Percentiles rank a stretch among this genome's conserved stretches.
Evolutionary conservation across 2,888 invertebrate genomes (phyloP).

Genomic region (Caenorhabditis imperialis): DNA sequence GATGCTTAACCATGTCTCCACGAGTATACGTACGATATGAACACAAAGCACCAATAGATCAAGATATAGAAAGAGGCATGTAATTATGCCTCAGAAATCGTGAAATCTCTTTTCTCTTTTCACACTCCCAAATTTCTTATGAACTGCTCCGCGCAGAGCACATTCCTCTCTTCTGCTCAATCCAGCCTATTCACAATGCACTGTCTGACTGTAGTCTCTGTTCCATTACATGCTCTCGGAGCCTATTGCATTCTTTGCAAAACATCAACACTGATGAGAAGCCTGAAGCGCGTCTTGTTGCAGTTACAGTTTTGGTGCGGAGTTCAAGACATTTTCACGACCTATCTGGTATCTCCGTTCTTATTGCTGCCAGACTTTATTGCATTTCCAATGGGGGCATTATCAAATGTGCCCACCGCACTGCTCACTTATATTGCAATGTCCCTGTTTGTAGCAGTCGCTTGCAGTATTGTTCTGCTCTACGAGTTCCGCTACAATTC

Average conservation of each 20-base stretch:
- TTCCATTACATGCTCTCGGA: constrained; percentile 2
- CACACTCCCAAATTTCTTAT: too few species aligned
- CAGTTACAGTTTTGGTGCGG: constrained; percentile 22
- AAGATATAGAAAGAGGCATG: too few species aligned
- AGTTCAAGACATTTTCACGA: constrained; percentile 1
- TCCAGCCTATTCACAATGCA: too few species aligned
- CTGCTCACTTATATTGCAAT: neutral
- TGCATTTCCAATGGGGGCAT: constrained; percentile 3
- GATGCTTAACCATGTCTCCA: too few species aligned
- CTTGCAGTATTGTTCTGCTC: neutral
- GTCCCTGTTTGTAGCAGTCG: neutral
- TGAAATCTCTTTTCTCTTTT: too few species aligned
- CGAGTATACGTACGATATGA: too few species aligned
- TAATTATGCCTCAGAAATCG: too few species aligned
- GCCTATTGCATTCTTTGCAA: constrained; percentile 7
- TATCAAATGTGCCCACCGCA: too few species aligned
- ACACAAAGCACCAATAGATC: too few species aligned
- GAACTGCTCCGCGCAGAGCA: too few species aligned
- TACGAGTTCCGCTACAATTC: neutral
- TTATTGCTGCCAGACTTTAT: constrained; percentile 6
- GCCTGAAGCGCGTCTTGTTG: too few species aligned
- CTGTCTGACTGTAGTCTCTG: neutral
- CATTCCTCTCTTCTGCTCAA: too few species aligned
- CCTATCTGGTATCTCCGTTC: constrained; percentile 3
- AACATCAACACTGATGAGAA: neutral